These are phyloP conservation scores for Pygocentrus nattereri DNA, from an alignment of 2,797 vertebrate genomes.

Conservation along the genomic window DNA sequence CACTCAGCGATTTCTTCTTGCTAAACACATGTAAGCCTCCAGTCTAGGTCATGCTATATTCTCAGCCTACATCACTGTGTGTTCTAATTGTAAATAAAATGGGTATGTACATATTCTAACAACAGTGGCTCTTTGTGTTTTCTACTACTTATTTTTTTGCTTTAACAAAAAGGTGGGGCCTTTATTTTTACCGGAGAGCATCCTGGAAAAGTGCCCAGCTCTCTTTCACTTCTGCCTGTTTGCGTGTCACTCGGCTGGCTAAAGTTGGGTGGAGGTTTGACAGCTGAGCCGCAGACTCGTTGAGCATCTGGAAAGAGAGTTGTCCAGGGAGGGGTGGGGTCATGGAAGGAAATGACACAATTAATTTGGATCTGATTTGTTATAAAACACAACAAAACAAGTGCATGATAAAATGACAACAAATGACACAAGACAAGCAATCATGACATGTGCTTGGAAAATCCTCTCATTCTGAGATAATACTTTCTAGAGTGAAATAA, in stretches of 20 bases:
- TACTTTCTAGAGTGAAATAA: neutral
- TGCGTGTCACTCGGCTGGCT: conserved; percentile 67
- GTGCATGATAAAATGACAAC: conserved; percentile 19
- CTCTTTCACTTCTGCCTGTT: conserved; percentile 74
- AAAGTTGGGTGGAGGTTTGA: conserved; percentile 78
- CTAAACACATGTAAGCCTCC: too few species aligned
- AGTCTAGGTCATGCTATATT: neutral
- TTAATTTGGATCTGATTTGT: conserved; percentile 54
- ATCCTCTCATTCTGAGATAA: neutral
- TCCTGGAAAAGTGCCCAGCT: conserved; percentile 67
- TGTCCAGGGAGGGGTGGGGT: conserved; percentile 38
- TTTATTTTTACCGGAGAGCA: conserved; percentile 36
- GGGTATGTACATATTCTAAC: neutral
- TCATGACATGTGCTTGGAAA: neutral
- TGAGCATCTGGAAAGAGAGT: conserved; percentile 73
- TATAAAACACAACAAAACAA: conserved; percentile 17
- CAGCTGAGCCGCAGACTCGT: conserved; percentile 75
- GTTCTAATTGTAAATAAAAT: too few species aligned
- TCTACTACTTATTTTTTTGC: neutral
- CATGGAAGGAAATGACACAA: conserved; percentile 61
- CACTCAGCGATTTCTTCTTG: neutral
- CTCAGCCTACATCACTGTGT: too few species aligned
- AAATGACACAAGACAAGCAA: neutral
- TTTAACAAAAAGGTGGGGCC: neutral
- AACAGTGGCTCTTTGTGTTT: neutral